Conservation (phyloP, 1,140 invertebrate species). For the Drosophila littoralis region DNA sequence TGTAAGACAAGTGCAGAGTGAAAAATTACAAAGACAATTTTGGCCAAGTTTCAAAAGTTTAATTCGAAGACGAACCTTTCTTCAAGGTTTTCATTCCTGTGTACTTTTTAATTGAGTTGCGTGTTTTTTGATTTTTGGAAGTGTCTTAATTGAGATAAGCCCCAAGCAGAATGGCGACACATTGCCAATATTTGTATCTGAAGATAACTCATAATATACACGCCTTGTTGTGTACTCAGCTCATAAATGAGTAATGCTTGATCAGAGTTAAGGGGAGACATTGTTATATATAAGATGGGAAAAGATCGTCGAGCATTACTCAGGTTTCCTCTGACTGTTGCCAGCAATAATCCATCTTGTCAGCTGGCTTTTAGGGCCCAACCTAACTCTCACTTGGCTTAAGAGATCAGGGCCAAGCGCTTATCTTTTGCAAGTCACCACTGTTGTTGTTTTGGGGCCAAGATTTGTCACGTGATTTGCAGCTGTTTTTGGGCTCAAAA, state of each 20-base stretch:
- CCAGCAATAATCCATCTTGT: background rate
- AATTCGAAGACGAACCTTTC: too few relatives aligned
- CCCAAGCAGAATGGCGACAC: background rate
- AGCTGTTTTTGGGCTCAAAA: background rate
- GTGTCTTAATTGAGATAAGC: conserved; percentile 23
- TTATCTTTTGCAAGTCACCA: too few relatives aligned
- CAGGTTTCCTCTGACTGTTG: background rate
- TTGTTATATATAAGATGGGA: conserved; percentile 4
- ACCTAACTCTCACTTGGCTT: conserved; percentile 17
- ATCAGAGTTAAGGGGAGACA: too few relatives aligned
- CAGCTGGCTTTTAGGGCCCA: conserved; percentile 20
- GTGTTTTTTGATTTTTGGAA: conserved; percentile 13
- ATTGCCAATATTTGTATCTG: conserved; percentile 21
- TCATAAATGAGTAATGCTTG: conserved; percentile 48
- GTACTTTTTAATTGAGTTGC: conserved; percentile 26
- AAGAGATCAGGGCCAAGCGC: conserved; percentile 6
- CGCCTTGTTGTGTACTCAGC: conserved; percentile 7
- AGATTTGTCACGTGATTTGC: conserved; percentile 32
- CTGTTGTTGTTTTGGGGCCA: background rate
- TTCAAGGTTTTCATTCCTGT: too few relatives aligned
- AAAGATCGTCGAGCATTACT: background rate
- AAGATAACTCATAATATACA: conserved; percentile 19
- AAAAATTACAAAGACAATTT: background rate
- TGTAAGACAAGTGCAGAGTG: background rate
- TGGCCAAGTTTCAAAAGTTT: too few relatives aligned